Evolutionary conservation across 2,888 invertebrate genomes (phyloP), one percentile per base, ranked within the genome.

Genomic region (Myopa tessellatipennis): DNA sequence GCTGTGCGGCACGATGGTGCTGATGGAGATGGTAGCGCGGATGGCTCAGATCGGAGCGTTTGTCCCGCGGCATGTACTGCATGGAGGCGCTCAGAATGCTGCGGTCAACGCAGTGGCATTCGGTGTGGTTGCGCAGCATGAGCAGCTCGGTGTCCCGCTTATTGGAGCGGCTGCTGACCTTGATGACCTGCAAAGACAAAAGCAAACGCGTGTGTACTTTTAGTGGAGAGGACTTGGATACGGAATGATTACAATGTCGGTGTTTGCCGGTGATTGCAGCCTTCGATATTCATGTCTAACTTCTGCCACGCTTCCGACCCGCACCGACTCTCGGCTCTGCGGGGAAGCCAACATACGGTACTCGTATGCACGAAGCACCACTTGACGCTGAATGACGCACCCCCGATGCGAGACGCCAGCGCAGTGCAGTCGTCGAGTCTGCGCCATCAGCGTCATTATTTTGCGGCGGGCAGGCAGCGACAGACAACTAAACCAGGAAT

Each of bases 101-200:
- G 67, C 80, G 80, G 74, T 83, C 82, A 63, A 85, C 84, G 78
- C 89, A 89, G 52, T 86, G 85, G 80, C 89, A 89, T 78, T 88
- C 87, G 4, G 89, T 89, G 82, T 89, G 87, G 82, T 89, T 89
- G 52, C 82, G 81, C 79, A 89, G 82, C 4, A 73, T 16, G 3
- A 85, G 73, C 76, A 84, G 77, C 16, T 81, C 82, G 67, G 83
- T 78, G 18, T 79, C 81, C 74, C 70, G 6, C 36, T 65, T 55
- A n/a, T 74, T 80, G 8, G 50, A 76, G 40, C 77, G n/a, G 55
- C 77, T 61, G 40, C 36, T 16, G 7, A 77, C 69, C 38, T 77
- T 72, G 45, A 71, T 76, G 16, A 79, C 78, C 80, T 80, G 73
- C 58, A 55, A 75, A n/a, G 55, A n/a, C 45, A 55, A 3, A 16